A percentile compares a stretch with the other conserved stretches of the same genome.
These are phyloP conservation scores for Myotis planiceps DNA, from an alignment of 2,797 vertebrate species.

Conservation along the genomic window DNA sequence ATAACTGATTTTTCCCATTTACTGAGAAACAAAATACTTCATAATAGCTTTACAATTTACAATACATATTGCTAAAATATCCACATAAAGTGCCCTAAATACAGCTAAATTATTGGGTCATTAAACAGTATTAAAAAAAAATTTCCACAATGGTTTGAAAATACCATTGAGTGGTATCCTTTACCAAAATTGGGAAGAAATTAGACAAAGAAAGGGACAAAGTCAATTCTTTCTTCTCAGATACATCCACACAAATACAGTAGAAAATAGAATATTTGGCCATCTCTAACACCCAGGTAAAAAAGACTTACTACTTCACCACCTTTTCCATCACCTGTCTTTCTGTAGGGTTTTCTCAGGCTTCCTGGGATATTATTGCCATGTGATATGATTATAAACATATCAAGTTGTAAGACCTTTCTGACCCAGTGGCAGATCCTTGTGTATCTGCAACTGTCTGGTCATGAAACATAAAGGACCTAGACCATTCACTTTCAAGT, in stretches of 20 bases:
- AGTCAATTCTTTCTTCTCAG: background rate
- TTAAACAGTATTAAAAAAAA: no score
- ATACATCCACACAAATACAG: background rate
- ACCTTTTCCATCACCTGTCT: background rate
- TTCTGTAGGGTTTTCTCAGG: background rate
- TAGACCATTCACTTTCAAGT: background rate
- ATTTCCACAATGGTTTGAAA: slow-evolving; percentile 7
- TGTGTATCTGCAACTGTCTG: background rate
- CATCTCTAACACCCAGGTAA: background rate
- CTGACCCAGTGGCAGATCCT: background rate
- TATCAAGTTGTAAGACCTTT: background rate
- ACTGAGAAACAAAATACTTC: slow-evolving; percentile 9
- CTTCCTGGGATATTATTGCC: background rate
- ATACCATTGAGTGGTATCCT: background rate
- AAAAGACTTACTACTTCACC: background rate
- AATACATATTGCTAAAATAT: background rate
- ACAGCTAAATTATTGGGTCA: background rate
- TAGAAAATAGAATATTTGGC: background rate
- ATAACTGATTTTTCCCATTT: background rate
- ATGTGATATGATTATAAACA: background rate
- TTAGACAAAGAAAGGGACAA: background rate
- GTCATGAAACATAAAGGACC: background rate
- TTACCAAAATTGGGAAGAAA: background rate
- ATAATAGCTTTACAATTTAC: background rate
- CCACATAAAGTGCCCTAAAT: background rate